Percentiles rank a stretch among this genome's conserved stretches.
phyloP scores from a whole-genome alignment of 2,797 vertebrate species.

The Dromococcyx pavoninus region DNA sequence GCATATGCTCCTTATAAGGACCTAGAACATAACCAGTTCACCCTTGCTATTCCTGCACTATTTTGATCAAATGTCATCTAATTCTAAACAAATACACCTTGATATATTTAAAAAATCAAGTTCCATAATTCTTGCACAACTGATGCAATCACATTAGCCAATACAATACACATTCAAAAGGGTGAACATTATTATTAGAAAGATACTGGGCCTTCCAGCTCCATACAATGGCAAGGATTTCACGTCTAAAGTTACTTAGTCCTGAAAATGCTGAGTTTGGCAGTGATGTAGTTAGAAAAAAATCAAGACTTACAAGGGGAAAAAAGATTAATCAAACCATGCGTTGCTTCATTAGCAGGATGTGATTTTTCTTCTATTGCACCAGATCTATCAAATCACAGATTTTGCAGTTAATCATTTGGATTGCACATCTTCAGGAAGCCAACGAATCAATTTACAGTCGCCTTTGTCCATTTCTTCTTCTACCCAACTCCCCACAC shows the following conservation, averaged over 20 bases:
- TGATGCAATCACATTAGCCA: background rate
- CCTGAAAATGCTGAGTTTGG: background rate
- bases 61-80: background rate
- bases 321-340: background rate
- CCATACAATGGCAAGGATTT: background rate
- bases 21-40: background rate
- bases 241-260: background rate
- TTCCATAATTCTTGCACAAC: background rate
- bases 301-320: background rate
- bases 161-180: background rate
- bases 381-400: constrained; percentile 43
- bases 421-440: constrained; percentile 34
- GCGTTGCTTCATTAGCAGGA: constrained; percentile 20
- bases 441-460: constrained; percentile 23
- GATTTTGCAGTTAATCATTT: constrained; percentile 35
- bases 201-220: background rate
- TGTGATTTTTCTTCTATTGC: background rate
- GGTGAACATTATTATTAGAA: background rate
- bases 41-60: background rate
- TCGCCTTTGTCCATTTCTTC: background rate
- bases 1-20: background rate
- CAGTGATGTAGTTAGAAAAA: background rate
- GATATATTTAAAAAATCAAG: background rate
- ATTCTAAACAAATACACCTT: background rate
- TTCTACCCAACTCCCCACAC: background rate